phyloP scores from a whole-genome alignment of 2,888 invertebrate species.

The Stenolophus ochropezus region DNA sequence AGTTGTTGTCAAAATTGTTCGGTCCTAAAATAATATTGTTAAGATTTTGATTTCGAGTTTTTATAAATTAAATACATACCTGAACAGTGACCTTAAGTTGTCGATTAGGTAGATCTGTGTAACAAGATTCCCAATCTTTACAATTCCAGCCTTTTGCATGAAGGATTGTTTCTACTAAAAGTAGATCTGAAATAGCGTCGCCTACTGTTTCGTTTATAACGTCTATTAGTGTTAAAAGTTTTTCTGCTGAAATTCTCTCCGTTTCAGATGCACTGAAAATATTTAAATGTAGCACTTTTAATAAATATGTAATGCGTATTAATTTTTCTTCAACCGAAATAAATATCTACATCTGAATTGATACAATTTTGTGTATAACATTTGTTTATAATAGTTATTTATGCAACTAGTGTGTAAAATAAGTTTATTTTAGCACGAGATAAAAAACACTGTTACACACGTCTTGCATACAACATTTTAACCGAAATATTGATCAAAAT shows the following conservation, averaged over 20 bases:
- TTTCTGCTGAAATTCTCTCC: constrained; percentile 76
- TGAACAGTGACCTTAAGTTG: constrained; percentile 91
- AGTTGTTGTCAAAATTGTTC: constrained; percentile 88
- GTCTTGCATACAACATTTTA: no score
- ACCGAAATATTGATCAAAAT: no score
- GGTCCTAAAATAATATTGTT: constrained; percentile 76
- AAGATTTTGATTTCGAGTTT: no score
- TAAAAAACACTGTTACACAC: no score
- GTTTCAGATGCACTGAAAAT: constrained; percentile 66
- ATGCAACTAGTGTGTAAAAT: no score
- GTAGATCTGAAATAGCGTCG: constrained; percentile 96
- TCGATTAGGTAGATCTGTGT: constrained; percentile 90
- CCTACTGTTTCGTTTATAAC: constrained; percentile 96
- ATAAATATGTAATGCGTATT: no score
- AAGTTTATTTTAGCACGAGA: no score
- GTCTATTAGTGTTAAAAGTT: constrained; percentile 83
- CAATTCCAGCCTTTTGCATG: constrained; percentile 87
- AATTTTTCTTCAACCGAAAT: neutral
- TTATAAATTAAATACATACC: constrained; percentile 70
- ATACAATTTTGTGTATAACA: no score
- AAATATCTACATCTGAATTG: no score
- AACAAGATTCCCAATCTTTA: constrained; percentile 87
- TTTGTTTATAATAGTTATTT: no score
- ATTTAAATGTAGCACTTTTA: no score
- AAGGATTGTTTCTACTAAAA: constrained; percentile 94